Conservation (phyloP, 1,140 invertebrate genomes). For the Drosophila nebulosa region DNA sequence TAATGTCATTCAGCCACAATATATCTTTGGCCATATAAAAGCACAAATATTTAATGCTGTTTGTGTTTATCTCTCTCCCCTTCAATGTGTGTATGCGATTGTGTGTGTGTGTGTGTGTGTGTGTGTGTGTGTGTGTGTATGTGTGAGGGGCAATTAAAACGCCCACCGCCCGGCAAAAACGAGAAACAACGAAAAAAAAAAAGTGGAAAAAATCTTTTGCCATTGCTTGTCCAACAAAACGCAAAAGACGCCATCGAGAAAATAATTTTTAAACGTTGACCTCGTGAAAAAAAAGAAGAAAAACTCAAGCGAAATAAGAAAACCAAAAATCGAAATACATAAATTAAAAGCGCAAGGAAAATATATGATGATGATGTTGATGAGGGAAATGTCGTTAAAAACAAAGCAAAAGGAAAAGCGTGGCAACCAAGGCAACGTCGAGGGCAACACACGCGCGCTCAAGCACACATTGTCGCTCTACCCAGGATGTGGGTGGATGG, state of each 20-base stretch:
- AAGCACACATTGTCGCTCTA: slow-evolving; percentile 10
- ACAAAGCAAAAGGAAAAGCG: slow-evolving; percentile 5
- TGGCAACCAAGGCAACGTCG: slow-evolving; percentile 44
- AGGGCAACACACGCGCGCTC: slow-evolving; percentile 8
- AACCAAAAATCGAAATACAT: slow-evolving; percentile 43
- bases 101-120: not conserved
- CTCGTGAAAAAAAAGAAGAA: slow-evolving; percentile 49
- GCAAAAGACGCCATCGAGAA: slow-evolving; percentile 41
- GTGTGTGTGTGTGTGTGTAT: slow-evolving; percentile 10
- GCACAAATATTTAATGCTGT: slow-evolving; percentile 58
- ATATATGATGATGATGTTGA: slow-evolving; percentile 53
- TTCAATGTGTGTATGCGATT: too few relatives aligned
- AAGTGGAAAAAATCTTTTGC: not conserved
- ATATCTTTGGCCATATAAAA: not conserved
- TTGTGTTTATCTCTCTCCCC: not conserved
- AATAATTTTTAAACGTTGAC: slow-evolving; percentile 66
- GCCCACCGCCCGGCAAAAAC: slow-evolving; percentile 45
- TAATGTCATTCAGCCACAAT: slow-evolving; percentile 55
- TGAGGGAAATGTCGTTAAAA: slow-evolving; percentile 45
- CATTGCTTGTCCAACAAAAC: slow-evolving; percentile 20
- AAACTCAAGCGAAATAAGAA: slow-evolving; percentile 4
- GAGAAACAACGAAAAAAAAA: not conserved
- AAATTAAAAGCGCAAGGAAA: slow-evolving; percentile 64
- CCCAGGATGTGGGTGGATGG: not conserved
- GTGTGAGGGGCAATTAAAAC: slow-evolving; percentile 62